Conservation (phyloP, 2,797 vertebrate species). For the Microctenopoma steveboyesi region DNA sequence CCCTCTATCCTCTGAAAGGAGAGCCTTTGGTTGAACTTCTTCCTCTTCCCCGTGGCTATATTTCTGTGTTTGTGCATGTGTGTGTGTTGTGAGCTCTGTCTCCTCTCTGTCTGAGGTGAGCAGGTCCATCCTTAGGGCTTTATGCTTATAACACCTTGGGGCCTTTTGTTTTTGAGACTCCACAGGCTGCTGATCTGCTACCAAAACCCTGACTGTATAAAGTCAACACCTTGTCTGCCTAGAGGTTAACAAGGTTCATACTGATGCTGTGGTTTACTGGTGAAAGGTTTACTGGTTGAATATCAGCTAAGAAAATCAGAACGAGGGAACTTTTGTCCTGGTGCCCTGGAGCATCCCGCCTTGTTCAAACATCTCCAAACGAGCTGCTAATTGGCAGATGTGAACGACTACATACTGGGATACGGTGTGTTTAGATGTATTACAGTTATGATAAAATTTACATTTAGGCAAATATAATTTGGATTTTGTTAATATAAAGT, state of each 20-base stretch:
- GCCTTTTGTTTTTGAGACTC: constrained; percentile 53
- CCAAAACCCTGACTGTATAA: constrained; percentile 14
- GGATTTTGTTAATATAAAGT: not conserved
- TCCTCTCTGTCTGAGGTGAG: constrained; percentile 68
- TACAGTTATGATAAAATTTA: constrained; percentile 6
- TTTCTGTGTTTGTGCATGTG: constrained; percentile 46
- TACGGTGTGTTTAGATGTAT: not conserved
- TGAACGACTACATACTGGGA: not conserved
- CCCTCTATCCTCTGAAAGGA: constrained; percentile 75
- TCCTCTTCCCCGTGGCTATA: constrained; percentile 63
- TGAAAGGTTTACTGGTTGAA: constrained; percentile 25
- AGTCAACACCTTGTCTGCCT: constrained; percentile 8
- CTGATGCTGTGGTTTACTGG: constrained; percentile 2
- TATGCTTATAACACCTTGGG: constrained; percentile 57
- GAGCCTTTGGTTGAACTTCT: constrained; percentile 68
- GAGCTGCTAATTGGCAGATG: constrained; percentile 24
- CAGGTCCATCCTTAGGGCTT: constrained; percentile 61
- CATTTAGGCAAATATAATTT: not conserved
- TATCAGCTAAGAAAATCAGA: constrained; percentile 16
- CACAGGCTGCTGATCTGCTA: constrained; percentile 28
- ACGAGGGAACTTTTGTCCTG: constrained; percentile 1
- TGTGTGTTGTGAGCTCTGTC: constrained; percentile 42
- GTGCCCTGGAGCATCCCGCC: not conserved
- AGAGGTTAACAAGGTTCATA: constrained; percentile 27
- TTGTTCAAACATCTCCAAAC: not conserved